A percentile compares a stretch with the other conserved stretches of the same genome.
phyloP scores from a whole-genome alignment of 2,113 vertebrate genomes.

The Passer domesticus region DNA sequence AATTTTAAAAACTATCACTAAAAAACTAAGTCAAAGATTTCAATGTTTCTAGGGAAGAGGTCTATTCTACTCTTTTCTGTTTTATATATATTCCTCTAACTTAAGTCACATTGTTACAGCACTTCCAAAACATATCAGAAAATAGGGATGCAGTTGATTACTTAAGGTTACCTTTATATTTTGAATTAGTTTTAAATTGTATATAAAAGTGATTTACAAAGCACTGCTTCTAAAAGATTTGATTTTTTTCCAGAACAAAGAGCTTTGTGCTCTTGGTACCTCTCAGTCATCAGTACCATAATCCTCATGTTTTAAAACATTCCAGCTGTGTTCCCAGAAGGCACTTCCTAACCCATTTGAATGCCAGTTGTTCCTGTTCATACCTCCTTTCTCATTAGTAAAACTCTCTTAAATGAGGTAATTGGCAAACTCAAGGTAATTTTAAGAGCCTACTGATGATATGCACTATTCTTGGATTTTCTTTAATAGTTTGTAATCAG shows the following conservation, averaged over 20 bases:
- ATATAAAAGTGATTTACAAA: not conserved
- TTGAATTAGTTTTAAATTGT: not conserved
- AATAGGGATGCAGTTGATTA: not conserved
- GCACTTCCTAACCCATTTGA: slow-evolving; percentile 33
- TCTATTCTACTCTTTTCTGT: not conserved
- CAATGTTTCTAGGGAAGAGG: not conserved
- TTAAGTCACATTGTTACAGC: not conserved
- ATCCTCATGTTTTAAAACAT: not conserved
- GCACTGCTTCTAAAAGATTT: not conserved
- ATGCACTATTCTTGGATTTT: slow-evolving; percentile 17
- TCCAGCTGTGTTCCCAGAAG: slow-evolving; percentile 28
- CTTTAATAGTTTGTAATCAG: slow-evolving; percentile 61
- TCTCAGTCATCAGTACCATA: not conserved
- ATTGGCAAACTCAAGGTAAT: slow-evolving; percentile 63
- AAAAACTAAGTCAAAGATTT: not conserved
- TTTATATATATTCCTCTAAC: not conserved
- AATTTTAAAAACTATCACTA: not conserved
- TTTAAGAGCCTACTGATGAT: slow-evolving; percentile 31
- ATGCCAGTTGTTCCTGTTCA: slow-evolving; percentile 24
- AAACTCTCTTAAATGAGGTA: slow-evolving; percentile 62
- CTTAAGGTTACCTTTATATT: not conserved
- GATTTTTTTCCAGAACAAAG: not conserved
- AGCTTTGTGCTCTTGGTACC: not conserved
- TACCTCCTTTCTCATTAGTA: slow-evolving; percentile 49
- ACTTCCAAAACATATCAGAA: not conserved